Conservation (phyloP, 2,113 vertebrate species). For the Anseranas semipalmata region DNA sequence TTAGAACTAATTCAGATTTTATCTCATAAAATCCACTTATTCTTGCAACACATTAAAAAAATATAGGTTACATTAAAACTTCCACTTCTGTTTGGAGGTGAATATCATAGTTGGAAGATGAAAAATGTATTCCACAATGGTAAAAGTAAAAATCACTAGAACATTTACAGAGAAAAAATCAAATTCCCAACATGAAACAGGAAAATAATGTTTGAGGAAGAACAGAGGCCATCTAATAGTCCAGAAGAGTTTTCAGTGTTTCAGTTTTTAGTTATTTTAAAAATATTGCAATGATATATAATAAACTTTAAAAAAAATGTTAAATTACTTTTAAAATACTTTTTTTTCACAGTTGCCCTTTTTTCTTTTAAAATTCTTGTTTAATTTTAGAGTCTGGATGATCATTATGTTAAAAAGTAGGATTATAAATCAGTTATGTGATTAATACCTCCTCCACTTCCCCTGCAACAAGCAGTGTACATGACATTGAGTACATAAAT, state of each 20-base stretch:
- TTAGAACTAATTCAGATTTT: not conserved
- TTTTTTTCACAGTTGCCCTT: not conserved
- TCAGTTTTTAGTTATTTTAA: not conserved
- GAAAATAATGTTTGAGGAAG: not conserved
- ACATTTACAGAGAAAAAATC: not conserved
- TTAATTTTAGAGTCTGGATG: not conserved
- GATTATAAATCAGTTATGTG: constrained; percentile 40
- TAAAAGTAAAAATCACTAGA: not conserved
- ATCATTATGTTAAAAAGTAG: constrained; percentile 20
- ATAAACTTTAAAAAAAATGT: not conserved
- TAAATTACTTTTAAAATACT: not conserved
- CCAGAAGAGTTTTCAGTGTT: not conserved
- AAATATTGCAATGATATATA: not conserved
- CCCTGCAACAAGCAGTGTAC: constrained; percentile 25
- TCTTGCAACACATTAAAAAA: not conserved
- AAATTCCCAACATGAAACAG: not conserved
- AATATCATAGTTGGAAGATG: not conserved
- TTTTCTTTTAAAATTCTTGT: not conserved
- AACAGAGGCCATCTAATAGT: not conserved
- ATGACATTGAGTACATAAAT: constrained; percentile 52
- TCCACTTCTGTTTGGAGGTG: not conserved
- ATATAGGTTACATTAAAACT: not conserved
- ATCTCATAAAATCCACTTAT: not conserved
- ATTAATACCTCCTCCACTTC: constrained; percentile 47
- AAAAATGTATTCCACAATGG: not conserved